Conservation (phyloP, 2,797 vertebrate species). For the Remorina albescens region DNA sequence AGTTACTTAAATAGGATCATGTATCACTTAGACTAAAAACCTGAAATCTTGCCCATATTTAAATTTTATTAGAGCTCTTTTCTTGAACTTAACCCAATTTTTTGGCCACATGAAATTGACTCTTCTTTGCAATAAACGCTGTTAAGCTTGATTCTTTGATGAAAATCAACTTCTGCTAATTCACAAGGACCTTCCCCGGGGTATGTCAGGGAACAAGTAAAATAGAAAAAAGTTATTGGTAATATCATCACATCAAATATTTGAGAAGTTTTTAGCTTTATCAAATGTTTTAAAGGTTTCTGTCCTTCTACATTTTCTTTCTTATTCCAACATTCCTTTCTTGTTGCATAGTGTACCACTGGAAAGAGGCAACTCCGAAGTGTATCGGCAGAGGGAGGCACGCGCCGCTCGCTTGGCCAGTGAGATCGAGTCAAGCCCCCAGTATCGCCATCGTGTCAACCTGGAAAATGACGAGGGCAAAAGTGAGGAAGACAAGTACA, state of each 20-base stretch:
- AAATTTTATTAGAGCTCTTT: background rate
- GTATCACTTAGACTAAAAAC: background rate
- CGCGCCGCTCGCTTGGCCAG: conserved; percentile 90
- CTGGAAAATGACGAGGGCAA: conserved; percentile 93
- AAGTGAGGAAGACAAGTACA: conserved; percentile 92
- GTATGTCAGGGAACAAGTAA: too few relatives aligned
- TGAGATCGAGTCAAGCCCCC: conserved; percentile 93
- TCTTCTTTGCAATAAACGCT: background rate
- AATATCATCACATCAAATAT: too few relatives aligned
- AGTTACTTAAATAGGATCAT: background rate
- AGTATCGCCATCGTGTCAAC: conserved; percentile 88
- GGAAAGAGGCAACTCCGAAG: conserved; percentile 90
- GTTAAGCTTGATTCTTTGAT: background rate
- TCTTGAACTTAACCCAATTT: background rate
- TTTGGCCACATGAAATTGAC: too few relatives aligned
- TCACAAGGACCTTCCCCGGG: too few relatives aligned
- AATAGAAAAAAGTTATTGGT: too few relatives aligned
- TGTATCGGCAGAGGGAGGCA: conserved; percentile 90
- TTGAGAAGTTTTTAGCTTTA: background rate
- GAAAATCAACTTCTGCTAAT: too few relatives aligned
- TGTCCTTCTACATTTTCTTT: background rate
- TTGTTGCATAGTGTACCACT: conserved; percentile 85
- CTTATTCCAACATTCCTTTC: background rate
- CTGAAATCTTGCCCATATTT: background rate
- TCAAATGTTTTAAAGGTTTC: background rate